Conservation (phyloP, 2,888 invertebrate genomes). For the Drosophila austrosaltans region DNA sequence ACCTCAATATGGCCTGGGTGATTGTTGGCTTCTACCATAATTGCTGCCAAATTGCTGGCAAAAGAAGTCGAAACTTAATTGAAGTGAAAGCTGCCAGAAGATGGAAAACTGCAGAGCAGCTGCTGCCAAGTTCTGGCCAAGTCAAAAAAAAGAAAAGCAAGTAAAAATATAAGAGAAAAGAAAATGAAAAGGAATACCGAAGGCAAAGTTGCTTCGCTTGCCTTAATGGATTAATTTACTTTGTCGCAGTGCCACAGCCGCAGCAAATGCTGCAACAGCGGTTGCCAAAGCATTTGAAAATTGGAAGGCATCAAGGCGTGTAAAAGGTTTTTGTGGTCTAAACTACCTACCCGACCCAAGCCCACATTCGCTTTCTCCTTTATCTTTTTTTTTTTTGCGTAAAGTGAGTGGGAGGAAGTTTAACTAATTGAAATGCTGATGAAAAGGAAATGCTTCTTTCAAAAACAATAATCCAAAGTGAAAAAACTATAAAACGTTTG, state of each 20-base stretch:
- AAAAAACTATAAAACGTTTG: slow-evolving; percentile 69
- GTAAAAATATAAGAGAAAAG: slow-evolving; percentile 36
- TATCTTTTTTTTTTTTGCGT: slow-evolving; percentile 18
- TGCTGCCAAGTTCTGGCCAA: slow-evolving; percentile 63
- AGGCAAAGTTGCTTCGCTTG: slow-evolving; percentile 28
- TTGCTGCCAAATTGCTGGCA: slow-evolving; percentile 76
- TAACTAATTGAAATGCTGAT: slow-evolving; percentile 75
- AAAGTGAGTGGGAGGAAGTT: slow-evolving; percentile 59
- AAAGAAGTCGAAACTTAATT: slow-evolving; percentile 65
- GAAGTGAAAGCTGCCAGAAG: slow-evolving; percentile 72
- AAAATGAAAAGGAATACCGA: slow-evolving; percentile 30
- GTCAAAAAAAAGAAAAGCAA: slow-evolving; percentile 41
- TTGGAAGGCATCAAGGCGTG: slow-evolving; percentile 64
- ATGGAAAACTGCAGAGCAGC: slow-evolving; percentile 50
- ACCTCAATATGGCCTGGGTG: slow-evolving; percentile 52
- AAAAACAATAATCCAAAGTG: slow-evolving; percentile 76
- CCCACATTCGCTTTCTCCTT: slow-evolving; percentile 34
- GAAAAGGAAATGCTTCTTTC: slow-evolving; percentile 71
- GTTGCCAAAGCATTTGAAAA: slow-evolving; percentile 59
- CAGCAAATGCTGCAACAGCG: slow-evolving; percentile 25
- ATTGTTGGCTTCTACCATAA: slow-evolving; percentile 65
- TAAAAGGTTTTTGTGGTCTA: slow-evolving; percentile 72
- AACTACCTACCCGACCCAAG: slow-evolving; percentile 24
- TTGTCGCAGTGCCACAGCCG: slow-evolving; percentile 61
- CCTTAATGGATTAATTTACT: slow-evolving; percentile 77